These are phyloP conservation scores for Eulacestoma nigropectus DNA, from an alignment of 2,113 vertebrate genomes.

Conservation along the genomic window DNA sequence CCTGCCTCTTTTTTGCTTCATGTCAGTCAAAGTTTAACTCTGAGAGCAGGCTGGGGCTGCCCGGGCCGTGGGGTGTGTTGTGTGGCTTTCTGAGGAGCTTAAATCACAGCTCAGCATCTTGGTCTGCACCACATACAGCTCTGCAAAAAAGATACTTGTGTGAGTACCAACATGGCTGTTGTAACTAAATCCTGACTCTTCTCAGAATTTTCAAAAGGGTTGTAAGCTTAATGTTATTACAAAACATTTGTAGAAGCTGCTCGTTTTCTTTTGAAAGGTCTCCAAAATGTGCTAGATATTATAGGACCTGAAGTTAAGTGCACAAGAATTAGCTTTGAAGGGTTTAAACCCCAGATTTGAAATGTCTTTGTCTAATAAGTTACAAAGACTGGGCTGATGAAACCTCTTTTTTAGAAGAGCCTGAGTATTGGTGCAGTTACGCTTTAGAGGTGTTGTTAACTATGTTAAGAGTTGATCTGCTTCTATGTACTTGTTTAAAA, in stretches of 20 bases:
- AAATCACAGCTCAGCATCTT: background rate
- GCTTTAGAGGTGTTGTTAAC: background rate
- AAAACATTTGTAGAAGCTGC: background rate
- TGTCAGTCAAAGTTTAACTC: background rate
- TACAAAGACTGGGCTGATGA: background rate
- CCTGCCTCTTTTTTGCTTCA: background rate
- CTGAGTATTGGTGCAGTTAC: background rate
- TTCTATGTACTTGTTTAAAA: background rate
- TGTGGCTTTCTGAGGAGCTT: background rate
- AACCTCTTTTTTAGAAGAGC: background rate
- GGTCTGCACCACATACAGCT: background rate
- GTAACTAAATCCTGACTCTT: background rate
- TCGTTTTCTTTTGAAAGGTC: background rate
- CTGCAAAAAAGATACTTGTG: background rate
- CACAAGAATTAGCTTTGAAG: background rate
- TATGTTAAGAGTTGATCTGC: background rate
- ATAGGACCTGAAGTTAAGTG: background rate
- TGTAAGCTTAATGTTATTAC: background rate
- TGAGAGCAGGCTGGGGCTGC: background rate
- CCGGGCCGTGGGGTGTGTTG: accelerated
- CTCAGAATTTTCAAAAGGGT: background rate
- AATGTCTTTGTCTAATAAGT: background rate
- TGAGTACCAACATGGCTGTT: background rate
- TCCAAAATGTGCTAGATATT: background rate
- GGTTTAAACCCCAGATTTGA: background rate